Percentiles rank a stretch among this genome's conserved stretches.
phyloP scores from a whole-genome alignment of 2,888 invertebrate species.

The Scaptomyza polygonia region DNA sequence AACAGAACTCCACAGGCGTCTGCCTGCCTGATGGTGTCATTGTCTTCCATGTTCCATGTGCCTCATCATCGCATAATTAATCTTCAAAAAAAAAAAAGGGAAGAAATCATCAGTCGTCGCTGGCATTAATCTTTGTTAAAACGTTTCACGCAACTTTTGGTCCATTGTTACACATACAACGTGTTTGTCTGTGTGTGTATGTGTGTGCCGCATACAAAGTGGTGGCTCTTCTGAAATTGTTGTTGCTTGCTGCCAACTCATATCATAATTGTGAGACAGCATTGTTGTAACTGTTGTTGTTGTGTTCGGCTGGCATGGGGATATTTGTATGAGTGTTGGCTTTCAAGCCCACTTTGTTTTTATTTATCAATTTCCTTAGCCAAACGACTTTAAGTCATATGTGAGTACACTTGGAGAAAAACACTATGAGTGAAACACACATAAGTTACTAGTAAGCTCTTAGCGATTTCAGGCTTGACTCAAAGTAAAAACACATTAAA shows the following conservation, averaged over 20 bases:
- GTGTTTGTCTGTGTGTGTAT: slow-evolving; percentile 30
- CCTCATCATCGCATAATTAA: slow-evolving; percentile 81
- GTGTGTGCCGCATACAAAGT: slow-evolving; percentile 73
- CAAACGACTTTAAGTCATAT: slow-evolving; percentile 63
- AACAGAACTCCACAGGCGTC: slow-evolving; percentile 58
- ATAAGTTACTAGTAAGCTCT: too few species aligned
- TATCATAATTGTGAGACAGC: slow-evolving; percentile 61
- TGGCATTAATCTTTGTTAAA: slow-evolving; percentile 81
- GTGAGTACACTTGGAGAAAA: slow-evolving; percentile 10
- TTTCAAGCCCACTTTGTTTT: slow-evolving; percentile 67
- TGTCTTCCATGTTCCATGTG: slow-evolving; percentile 63
- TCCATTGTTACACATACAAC: slow-evolving; percentile 74
- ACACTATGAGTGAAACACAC: too few species aligned
- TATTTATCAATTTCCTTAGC: slow-evolving; percentile 69
- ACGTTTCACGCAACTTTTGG: slow-evolving; percentile 74
- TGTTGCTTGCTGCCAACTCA: slow-evolving; percentile 24
- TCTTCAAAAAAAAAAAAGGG: slow-evolving; percentile 63
- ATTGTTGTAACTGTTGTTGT: slow-evolving; percentile 24
- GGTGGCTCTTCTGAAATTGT: slow-evolving; percentile 25
- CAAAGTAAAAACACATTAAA: too few species aligned
- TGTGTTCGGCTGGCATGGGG: slow-evolving; percentile 53
- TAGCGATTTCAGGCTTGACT: too few species aligned
- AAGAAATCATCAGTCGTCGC: slow-evolving; percentile 79
- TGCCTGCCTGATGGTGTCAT: slow-evolving; percentile 61
- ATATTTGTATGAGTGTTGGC: slow-evolving; percentile 21